Evolutionary conservation across 2,888 invertebrate species (phyloP).

Genomic region (Nephrocerus scutellatus): DNA sequence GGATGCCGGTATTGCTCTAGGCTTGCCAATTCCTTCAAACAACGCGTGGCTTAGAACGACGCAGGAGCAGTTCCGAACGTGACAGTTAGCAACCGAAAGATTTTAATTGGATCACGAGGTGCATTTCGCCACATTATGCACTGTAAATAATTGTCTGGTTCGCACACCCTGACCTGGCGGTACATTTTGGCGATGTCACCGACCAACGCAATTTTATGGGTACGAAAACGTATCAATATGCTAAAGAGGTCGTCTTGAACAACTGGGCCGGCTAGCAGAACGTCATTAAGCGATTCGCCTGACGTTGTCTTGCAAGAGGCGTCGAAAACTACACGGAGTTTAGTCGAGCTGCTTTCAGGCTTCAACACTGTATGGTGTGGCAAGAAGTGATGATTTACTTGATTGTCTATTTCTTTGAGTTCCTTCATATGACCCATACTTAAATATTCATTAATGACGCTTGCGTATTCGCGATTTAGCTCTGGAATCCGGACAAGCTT

Average conservation of each 20-base stretch:
- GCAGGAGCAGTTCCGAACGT: slow-evolving; percentile 18
- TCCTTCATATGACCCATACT: too few species aligned
- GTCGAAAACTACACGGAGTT: too few species aligned
- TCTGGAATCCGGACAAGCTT: too few species aligned
- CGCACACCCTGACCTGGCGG: slow-evolving; percentile 14
- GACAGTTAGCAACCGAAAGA: slow-evolving; percentile 15
- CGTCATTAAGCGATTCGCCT: slow-evolving; percentile 9
- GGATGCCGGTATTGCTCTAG: too few species aligned
- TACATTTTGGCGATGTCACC: slow-evolving; percentile 24
- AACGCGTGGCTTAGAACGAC: too few species aligned
- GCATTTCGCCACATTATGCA: slow-evolving; percentile 18
- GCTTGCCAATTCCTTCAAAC: too few species aligned
- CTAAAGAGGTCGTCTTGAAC: slow-evolving; percentile 15
- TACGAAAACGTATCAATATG: slow-evolving; percentile 12
- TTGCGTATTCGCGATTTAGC: too few species aligned
- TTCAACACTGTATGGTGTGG: slow-evolving; percentile 10
- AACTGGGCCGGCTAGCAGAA: slow-evolving; percentile 8
- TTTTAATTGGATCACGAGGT: slow-evolving; percentile 5
- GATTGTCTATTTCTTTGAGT: too few species aligned
- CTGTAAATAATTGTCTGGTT: slow-evolving; percentile 16
- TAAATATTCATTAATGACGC: too few species aligned
- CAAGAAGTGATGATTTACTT: slow-evolving; percentile 3
- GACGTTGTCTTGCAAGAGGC: slow-evolving; percentile 12
- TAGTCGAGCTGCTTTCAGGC: slow-evolving; percentile 7
- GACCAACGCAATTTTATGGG: slow-evolving; percentile 12